These are phyloP conservation scores for Ceratoteleas bidentatus DNA, from an alignment of 1,140 invertebrate species.

Conservation along the genomic window DNA sequence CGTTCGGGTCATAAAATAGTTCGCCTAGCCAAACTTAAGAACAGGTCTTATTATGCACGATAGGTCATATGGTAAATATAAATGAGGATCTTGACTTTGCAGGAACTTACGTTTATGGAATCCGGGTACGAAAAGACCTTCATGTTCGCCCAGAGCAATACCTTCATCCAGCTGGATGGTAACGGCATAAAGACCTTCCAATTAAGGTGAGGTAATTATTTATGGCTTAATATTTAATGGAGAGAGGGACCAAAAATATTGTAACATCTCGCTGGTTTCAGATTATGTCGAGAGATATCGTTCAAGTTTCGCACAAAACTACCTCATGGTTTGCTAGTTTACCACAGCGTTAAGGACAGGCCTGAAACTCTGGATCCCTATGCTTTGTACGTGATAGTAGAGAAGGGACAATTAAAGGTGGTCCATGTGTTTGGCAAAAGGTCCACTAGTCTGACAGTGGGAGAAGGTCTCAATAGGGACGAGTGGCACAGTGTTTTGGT, in stretches of 20 bases:
- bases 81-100: too few species aligned
- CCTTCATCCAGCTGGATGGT: conserved; percentile 92
- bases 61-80: too few species aligned
- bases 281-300: conserved; percentile 92
- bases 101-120: conserved; percentile 90
- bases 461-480: conserved; percentile 92
- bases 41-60: too few species aligned
- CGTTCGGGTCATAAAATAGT: conserved; percentile 2
- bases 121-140: conserved; percentile 90
- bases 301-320: conserved; percentile 93
- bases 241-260: not conserved
- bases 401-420: conserved; percentile 93
- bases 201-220: conserved; percentile 83
- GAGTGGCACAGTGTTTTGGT: conserved; percentile 93
- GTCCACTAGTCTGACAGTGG: conserved; percentile 91
- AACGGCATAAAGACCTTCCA: conserved; percentile 92
- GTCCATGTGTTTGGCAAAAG: conserved; percentile 94
- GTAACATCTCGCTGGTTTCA: conserved; percentile 71
- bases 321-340: conserved; percentile 92
- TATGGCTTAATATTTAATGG: not conserved
- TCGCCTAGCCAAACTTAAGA: not conserved
- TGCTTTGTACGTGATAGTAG: conserved; percentile 93
- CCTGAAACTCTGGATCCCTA: conserved; percentile 89
- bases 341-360: conserved; percentile 92
- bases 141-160: conserved; percentile 93